Base-by-base conservation (phyloP, 2,797 vertebrate genomes). In the Ara ararauna region DNA sequence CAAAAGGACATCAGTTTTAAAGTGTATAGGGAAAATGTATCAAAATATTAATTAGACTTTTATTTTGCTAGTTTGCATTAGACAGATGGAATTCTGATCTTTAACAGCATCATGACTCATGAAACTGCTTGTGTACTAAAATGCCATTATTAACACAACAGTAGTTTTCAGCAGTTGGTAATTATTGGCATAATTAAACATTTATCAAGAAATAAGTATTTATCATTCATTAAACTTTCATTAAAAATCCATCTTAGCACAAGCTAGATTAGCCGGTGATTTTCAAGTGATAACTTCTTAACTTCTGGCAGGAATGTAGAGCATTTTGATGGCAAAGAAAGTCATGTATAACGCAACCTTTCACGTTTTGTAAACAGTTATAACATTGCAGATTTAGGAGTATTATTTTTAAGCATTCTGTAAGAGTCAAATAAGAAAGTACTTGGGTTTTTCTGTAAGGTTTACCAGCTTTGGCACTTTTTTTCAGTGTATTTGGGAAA, bases 181-280 rank as follows among this genome's bases (percentile, higher is more conserved):
- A 98, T 98, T 98, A 98, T 98, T 98, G 98, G 98, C 98, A 98
- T 98, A 98, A 98, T 98, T 98, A 98, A 98, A 98, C 98, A 98
- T 98, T 98, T 98, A 98, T 98, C 98, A 98, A 98, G 98, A 98
- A 98, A 98, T 89, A 95, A 98, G 98, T 98, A 98, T 98, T 98
- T 98, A 98, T 98, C 98, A 98, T 98, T 98, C 98, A 98, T 98
- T 98, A 98, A 98, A 98, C 97, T 98, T 98, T 98, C 98, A 98
- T 98, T 98, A 98, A 98, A 98, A 98, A 98, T 98, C 97, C 97
- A 98, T 98, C 97, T 97, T 97, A 94, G 97, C 95, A 93, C 90
- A 97, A 97, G 97, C 97, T 97, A 97, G 98, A 98, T 98, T 97
- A 98, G 97, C 98, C 97, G 93, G 96, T 97, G 97, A 97, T 98